These are phyloP conservation scores for Melanotaenia pygmaea DNA, from an alignment of 2,797 vertebrate genomes.

Conservation along the genomic window DNA sequence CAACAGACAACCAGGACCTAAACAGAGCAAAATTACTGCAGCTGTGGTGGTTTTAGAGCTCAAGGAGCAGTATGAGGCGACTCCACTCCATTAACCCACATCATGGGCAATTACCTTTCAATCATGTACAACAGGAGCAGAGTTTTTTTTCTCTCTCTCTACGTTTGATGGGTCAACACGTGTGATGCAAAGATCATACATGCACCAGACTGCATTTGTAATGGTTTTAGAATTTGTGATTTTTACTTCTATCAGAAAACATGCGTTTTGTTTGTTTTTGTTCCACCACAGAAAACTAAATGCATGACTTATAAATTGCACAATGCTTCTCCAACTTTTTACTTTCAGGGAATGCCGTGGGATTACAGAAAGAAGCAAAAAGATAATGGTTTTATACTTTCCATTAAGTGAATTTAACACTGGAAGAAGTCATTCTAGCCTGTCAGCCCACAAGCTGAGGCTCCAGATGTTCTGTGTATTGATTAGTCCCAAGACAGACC, in stretches of 20 bases:
- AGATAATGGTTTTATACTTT: constrained; percentile 22
- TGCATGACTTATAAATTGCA: not conserved
- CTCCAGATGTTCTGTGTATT: constrained; percentile 64
- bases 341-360: not conserved
- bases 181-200: constrained; percentile 23
- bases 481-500: constrained; percentile 31
- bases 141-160: not conserved
- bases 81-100: constrained; percentile 60
- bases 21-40: constrained; percentile 15
- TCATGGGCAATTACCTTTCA: constrained; percentile 61
- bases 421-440: constrained; percentile 24
- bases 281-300: not conserved
- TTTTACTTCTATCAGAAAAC: constrained; percentile 26
- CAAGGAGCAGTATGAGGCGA: constrained; percentile 47
- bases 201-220: constrained; percentile 11
- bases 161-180: constrained; percentile 24
- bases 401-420: constrained; percentile 5
- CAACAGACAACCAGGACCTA: constrained; percentile 19
- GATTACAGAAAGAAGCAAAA: constrained; percentile 20
- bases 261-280: constrained; percentile 10
- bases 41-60: constrained; percentile 32
- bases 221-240: constrained; percentile 6
- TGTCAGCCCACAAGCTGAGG: constrained; percentile 50
- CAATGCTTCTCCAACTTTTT: not conserved
- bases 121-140: constrained; percentile 45